phyloP scores from a whole-genome alignment of 2,888 invertebrate genomes.

The Drosophila villosipedis region DNA sequence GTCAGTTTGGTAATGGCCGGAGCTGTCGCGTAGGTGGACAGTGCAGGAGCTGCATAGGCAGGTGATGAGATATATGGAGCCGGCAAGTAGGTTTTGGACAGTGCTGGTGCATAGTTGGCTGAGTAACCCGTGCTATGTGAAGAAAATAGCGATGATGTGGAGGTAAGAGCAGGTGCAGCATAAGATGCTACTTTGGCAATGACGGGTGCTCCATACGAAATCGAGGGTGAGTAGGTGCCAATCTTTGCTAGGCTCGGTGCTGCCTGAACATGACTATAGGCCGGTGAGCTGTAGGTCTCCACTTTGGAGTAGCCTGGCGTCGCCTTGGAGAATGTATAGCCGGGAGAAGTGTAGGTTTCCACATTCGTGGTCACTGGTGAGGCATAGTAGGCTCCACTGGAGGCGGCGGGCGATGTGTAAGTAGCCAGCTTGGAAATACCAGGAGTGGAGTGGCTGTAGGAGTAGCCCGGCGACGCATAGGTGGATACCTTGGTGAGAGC shows the following conservation, averaged over 20 bases:
- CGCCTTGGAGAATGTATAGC: slow-evolving; percentile 85
- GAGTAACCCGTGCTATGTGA: slow-evolving; percentile 57
- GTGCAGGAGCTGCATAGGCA: slow-evolving; percentile 55
- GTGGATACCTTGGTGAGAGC: slow-evolving; percentile 64
- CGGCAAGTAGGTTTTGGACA: slow-evolving; percentile 72
- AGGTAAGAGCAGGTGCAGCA: slow-evolving; percentile 45
- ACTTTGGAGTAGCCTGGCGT: slow-evolving; percentile 73
- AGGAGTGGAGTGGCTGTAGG: slow-evolving; percentile 75
- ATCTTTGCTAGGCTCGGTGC: slow-evolving; percentile 70
- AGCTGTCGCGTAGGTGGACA: slow-evolving; percentile 33
- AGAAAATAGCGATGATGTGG: slow-evolving; percentile 61
- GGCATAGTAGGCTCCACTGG: slow-evolving; percentile 59
- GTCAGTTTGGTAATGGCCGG: slow-evolving; percentile 52
- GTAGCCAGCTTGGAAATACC: slow-evolving; percentile 71
- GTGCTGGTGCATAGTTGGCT: slow-evolving; percentile 68
- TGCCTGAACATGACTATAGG: slow-evolving; percentile 62
- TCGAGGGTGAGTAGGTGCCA: slow-evolving; percentile 76
- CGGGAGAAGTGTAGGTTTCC: slow-evolving; percentile 83
- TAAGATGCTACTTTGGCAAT: slow-evolving; percentile 63
- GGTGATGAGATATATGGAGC: slow-evolving; percentile 60
- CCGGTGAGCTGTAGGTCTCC: slow-evolving; percentile 74
- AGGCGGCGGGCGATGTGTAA: slow-evolving; percentile 52
- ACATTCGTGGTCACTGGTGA: slow-evolving; percentile 84
- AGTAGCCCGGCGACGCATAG: slow-evolving; percentile 75
- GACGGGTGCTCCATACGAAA: slow-evolving; percentile 65